phyloP scores from a whole-genome alignment of 2,797 vertebrate genomes.

The Aeoliscus strigatus region DNA sequence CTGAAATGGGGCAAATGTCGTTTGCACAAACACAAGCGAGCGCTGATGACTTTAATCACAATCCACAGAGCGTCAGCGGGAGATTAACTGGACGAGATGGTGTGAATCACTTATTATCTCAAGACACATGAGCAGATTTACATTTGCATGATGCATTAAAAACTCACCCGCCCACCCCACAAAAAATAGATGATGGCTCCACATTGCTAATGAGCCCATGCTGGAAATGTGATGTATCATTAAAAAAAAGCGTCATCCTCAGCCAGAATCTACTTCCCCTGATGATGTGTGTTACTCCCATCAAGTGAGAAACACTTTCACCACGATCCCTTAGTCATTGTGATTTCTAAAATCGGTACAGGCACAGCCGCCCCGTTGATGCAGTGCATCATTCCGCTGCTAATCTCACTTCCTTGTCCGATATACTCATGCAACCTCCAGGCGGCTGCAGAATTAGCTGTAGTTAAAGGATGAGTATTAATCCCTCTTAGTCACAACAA shows the following conservation, averaged over 20 bases:
- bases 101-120: constrained; percentile 45
- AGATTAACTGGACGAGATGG: constrained; percentile 18
- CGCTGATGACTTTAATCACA: constrained; percentile 22
- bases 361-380: constrained; percentile 44
- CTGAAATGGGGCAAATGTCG: constrained; percentile 6
- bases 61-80: constrained; percentile 24
- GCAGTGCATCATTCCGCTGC: constrained; percentile 66
- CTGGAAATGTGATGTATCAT: constrained; percentile 42
- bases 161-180: too few species aligned
- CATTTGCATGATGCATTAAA: constrained; percentile 26
- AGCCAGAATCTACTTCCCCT: constrained; percentile 23
- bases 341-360: constrained; percentile 65
- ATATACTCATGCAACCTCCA: constrained; percentile 43
- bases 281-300: constrained; percentile 33
- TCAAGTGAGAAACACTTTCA: constrained; percentile 47
- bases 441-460: constrained; percentile 64
- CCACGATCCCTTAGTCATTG: constrained; percentile 65
- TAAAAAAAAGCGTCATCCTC: constrained; percentile 22
- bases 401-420: constrained; percentile 69
- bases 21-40: constrained; percentile 16
- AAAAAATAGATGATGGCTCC: constrained; percentile 4
- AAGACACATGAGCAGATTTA: constrained; percentile 39
- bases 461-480: constrained; percentile 75
- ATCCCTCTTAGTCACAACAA: constrained; percentile 78
- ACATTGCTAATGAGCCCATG: constrained; percentile 36